Evolutionary conservation across 2,797 vertebrate genomes (phyloP), one percentile per base, ranked within the genome.

Genomic region (Chaenodraco wilsoni): DNA sequence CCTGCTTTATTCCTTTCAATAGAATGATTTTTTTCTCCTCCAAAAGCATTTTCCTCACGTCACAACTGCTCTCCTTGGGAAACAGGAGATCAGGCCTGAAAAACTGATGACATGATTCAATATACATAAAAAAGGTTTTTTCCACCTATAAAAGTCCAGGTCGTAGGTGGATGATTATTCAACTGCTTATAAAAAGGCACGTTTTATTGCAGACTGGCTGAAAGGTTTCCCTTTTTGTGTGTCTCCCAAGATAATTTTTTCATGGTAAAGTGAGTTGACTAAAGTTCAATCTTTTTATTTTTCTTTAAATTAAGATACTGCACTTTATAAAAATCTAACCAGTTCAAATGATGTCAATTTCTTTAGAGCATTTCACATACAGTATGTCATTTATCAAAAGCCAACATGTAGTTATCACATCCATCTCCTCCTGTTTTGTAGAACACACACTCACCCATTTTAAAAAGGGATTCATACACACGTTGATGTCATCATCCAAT

Each of bases 31-130:
- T 69, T 54, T 58, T 19, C 33, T 37, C 33, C 33, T 37, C 33
- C 48, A n/a, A 45, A 61, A 65, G 27, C 31, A 67, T 67, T 79
- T 81, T 81, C 37, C 57, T 55, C n/a, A 7, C 43, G 21, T 64
- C 72, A 41, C 71, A 63, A 66, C 64, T 68, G 43, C 48, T 33
- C 41, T 60, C 12, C 66, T 81, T 72, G 54, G 50, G 11, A n/a
- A 33, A 37, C 33, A 37, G 5, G 13, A 14, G 65, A 65, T 40
- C 55, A 59, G 40, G 16, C 21, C 51, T 49, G 10, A 27, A 72
- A 81, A 88, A 73, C 65, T 40, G 19, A 87, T 85, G 81, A 83
- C 72, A 78, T 4, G 19, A 78, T 65, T 72, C 74, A 77, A 82
- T 67, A 80, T 84, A 57, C 70, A 27, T 27, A 27, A 85, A 72